A percentile compares a stretch with the other conserved stretches of the same genome.
Evolutionary conservation across 2,888 invertebrate genomes (phyloP).

Genomic region (Metellina segmentata): DNA sequence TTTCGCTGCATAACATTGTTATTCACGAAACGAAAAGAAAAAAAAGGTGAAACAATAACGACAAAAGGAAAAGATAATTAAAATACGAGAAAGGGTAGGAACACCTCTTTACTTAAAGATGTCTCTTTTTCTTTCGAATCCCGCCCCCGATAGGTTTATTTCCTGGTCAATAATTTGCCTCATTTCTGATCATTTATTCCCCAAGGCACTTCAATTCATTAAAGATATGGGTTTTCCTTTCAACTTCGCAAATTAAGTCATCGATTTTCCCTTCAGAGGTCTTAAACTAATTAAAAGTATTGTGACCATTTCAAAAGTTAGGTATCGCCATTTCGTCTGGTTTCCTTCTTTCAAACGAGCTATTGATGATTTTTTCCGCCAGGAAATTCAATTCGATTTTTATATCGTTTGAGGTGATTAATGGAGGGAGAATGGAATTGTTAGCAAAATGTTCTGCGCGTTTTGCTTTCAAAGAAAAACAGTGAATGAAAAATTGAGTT

Average conservation of each 20-base stretch:
- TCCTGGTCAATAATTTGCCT: not conserved
- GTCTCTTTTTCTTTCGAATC: not conserved
- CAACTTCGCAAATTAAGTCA: slow-evolving; percentile 9
- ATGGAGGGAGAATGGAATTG: not conserved
- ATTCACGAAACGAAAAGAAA: not conserved
- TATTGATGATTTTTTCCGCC: not conserved
- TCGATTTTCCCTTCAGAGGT: not conserved
- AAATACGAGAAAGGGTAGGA: not conserved
- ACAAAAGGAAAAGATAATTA: not conserved
- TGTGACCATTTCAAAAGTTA: slow-evolving; percentile 10
- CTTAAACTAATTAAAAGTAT: slow-evolving; percentile 25
- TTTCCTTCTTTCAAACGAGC: not conserved
- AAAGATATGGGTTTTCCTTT: slow-evolving; percentile 8
- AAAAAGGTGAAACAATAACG: not conserved
- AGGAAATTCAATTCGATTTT: not conserved
- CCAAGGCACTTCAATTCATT: not conserved
- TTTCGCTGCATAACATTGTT: not conserved
- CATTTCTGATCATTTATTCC: slow-evolving; percentile 6
- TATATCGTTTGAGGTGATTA: not conserved
- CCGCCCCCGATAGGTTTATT: not conserved
- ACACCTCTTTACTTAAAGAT: not conserved
- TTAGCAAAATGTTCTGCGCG: too few relatives aligned
- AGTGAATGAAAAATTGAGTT: too few relatives aligned
- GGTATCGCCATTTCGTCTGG: not conserved
- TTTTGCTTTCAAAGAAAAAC: too few relatives aligned